Evolutionary conservation across 37 sponge, comb jelly and placozoan species (phyloP), one percentile per base, ranked within the genome.

Genomic region (Aphrocallistes beatrix): DNA sequence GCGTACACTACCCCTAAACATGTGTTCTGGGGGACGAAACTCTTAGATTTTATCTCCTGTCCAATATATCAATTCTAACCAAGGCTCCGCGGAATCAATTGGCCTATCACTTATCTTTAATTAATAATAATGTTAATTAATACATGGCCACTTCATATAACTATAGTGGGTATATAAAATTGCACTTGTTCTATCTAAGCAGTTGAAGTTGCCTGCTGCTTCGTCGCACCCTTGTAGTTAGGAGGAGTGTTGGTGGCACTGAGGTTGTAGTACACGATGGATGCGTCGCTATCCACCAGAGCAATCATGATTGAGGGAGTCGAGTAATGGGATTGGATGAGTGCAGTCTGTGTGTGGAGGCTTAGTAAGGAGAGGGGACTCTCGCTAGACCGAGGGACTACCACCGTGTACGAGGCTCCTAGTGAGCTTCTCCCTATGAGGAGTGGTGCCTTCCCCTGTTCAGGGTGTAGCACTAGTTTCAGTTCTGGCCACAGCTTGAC

Each of bases 401-500:
- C 75, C 75, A 60, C 28, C n/a, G 75, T 60, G n/a, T 25, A 6
- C 34, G 75, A 30, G 25, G 32, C 21, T 3, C 34, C 75, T 19
- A 30, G 32, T 13, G 75, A 60, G 21, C 32, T 19, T 13, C 75
- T 60, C 17, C 75, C 75, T 32, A 28, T 28, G 8, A 60, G 34
- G 1, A 60, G 75, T 3, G 75, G 75, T 6, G 75, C 28, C 21
- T 60, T 60, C 6, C 17, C n/a, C 17, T 60, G 1, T 19, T 60
- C 75, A 25, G 75, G 75, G n/a, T 60, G 75, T 19, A 60, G 75
- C n/a, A 60, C 3, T 13, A 60, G 75, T 19, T 28, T 60, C 17
- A 60, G 75, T 28, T 60, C 75, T 60, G 75, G 75, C 75, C 75
- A 60, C n/a, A 60, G 25, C 75, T 60, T 60, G 28, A 60, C 75